These are phyloP conservation scores for Drosophila formosana DNA, from an alignment of 2,888 invertebrate genomes.

Conservation along the genomic window DNA sequence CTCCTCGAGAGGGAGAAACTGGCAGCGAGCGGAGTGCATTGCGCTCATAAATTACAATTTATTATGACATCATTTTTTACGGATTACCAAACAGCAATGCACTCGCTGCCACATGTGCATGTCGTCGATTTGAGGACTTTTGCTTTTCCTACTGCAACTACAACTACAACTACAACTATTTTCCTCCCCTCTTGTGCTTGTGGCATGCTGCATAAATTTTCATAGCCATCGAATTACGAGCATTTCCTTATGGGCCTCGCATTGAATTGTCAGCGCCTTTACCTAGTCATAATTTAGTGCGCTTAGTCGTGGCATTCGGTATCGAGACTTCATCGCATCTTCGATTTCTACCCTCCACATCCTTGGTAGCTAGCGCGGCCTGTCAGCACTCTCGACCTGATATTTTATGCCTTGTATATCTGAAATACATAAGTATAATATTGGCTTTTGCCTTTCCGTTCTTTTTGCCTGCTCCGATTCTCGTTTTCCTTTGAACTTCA, in stretches of 20 bases:
- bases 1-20: neutral
- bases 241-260: slow-evolving; percentile 69
- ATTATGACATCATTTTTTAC: slow-evolving; percentile 80
- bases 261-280: slow-evolving; percentile 78
- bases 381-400: slow-evolving; percentile 67
- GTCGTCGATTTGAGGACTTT: slow-evolving; percentile 59
- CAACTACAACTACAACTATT: neutral
- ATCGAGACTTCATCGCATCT: slow-evolving; percentile 47
- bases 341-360: slow-evolving; percentile 55
- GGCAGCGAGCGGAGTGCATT: slow-evolving; percentile 44
- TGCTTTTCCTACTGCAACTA: slow-evolving; percentile 28
- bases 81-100: slow-evolving; percentile 74
- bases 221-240: slow-evolving; percentile 48
- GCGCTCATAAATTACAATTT: slow-evolving; percentile 78
- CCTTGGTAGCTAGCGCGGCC: slow-evolving; percentile 34
- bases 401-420: slow-evolving; percentile 52
- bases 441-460: slow-evolving; percentile 40
- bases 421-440: slow-evolving; percentile 43
- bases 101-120: slow-evolving; percentile 60
- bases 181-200: slow-evolving; percentile 7
- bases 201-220: slow-evolving; percentile 71
- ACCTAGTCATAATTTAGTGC: slow-evolving; percentile 79
- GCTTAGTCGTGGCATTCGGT: slow-evolving; percentile 39
- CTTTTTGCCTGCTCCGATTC: slow-evolving; percentile 60
- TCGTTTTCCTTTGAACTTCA: slow-evolving; percentile 65